Evolutionary conservation across 2,797 vertebrate genomes (phyloP).

Genomic region (Cyclura pinguis): DNA sequence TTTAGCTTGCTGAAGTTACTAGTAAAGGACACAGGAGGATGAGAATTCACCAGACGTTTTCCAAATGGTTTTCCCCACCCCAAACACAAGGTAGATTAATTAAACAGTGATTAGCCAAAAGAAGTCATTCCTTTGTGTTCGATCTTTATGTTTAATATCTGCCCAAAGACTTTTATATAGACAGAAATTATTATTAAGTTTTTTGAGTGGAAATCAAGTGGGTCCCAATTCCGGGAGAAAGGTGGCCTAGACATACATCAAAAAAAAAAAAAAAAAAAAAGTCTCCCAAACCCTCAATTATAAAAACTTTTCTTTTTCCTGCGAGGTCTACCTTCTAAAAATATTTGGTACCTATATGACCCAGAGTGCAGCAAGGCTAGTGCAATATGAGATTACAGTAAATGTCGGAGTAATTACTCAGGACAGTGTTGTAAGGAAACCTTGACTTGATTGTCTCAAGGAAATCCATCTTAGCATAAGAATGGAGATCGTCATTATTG

Average conservation of each 20-base stretch:
- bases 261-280: no score
- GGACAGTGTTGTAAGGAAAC: no score
- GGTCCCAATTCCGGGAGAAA: no score
- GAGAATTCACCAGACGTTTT: neutral
- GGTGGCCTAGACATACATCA: no score
- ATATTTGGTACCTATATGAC: neutral
- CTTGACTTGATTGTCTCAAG: no score
- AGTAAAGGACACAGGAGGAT: neutral
- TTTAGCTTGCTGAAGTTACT: neutral
- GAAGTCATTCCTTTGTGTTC: neutral
- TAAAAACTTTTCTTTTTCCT: neutral
- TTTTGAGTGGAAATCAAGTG: no score
- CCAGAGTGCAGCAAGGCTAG: no score
- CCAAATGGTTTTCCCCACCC: neutral
- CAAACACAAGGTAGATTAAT: neutral
- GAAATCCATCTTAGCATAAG: no score
- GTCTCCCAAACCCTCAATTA: neutral
- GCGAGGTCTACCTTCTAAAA: neutral
- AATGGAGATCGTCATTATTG: no score
- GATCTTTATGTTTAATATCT: neutral
- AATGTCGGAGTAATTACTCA: no score
- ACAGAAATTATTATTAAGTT: neutral
- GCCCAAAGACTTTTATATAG: neutral
- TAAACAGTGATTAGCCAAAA: neutral
- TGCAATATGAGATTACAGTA: no score